Evolutionary conservation across 2,113 vertebrate genomes (phyloP), one percentile per base, ranked within the genome.

Genomic region (Oplegnathus fasciatus): DNA sequence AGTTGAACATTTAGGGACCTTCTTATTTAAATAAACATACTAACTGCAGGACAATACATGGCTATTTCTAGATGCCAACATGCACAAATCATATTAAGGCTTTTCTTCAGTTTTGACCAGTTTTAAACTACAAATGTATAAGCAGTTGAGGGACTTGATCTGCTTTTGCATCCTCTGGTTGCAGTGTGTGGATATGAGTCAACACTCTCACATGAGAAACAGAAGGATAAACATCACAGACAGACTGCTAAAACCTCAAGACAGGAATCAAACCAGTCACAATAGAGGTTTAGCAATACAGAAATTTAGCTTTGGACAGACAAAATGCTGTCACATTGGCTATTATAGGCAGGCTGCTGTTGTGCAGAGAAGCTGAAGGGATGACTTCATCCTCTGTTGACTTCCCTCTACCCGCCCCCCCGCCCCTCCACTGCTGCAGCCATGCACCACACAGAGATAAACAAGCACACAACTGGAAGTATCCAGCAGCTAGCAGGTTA

Each of bases 381-480:
- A 95, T 95, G 93, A 96, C 94, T 92, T 95, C 93, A 94, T 94
- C 92, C 64, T 55, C 71, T 74, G 75, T 71, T 87, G 78, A 84
- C 91, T 83, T 72, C 72, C 26, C 73, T 50, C 67, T 26, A 34
- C 55, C n/a, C 79, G 37, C 66, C 82, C 74, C 81, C 52, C 70
- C 78, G 60, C 73, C 57, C 37, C 50, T 61, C 70, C 46, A 17
- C 71, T 90, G 89, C 90, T 87, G 92, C 91, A 93, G 92, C 91
- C 89, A 88, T 92, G 93, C 92, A 88, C 81, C 89, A 90, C 84
- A 84, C 58, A 44, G 78, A 67, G 74, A 85, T 84, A 92, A 93
- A 94, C 91, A 94, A 92, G 80, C 83, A 28, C 75, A 81, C 72
- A 78, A 62, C 61, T 86, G 54, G 84, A 93, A 88, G 72, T 37